phyloP scores from a whole-genome alignment of 2,797 vertebrate genomes.

The Bradypus variegatus region DNA sequence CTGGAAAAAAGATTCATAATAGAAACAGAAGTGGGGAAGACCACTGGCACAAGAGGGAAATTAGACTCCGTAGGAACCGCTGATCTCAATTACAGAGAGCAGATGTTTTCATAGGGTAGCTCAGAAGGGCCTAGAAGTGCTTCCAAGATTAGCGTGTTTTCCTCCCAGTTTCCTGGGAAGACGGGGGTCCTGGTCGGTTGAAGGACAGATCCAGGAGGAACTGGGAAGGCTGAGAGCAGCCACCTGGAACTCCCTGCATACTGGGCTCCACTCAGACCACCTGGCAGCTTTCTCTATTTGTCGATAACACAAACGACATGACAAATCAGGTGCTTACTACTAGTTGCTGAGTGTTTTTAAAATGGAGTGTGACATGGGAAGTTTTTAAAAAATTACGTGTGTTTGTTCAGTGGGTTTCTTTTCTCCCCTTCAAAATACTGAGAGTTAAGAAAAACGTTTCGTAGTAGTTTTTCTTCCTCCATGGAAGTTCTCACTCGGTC shows the following conservation, averaged over 20 bases:
- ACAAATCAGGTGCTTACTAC: neutral
- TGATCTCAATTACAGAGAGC: neutral
- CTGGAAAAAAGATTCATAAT: neutral
- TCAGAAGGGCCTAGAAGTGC: neutral
- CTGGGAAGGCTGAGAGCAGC: neutral
- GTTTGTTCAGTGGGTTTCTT: neutral
- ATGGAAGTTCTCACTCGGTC: neutral
- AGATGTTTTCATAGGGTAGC: neutral
- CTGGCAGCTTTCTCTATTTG: neutral
- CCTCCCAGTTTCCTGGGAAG: neutral
- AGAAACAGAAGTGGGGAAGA: neutral
- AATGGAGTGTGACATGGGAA: neutral
- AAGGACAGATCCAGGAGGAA: neutral
- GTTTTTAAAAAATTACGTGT: neutral
- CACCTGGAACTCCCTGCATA: fast-evolving
- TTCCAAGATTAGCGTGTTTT: neutral
- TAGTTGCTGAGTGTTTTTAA: neutral
- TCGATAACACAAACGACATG: neutral
- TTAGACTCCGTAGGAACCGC: neutral
- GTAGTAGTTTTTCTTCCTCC: neutral
- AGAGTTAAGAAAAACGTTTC: neutral
- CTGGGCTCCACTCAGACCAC: neutral
- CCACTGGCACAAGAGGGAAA: neutral
- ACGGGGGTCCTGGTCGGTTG: neutral
- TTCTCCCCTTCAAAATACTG: neutral